Percentiles rank a stretch among this genome's conserved stretches.
These are phyloP conservation scores for Aplysia californica DNA, from an alignment of 1,140 invertebrate genomes.

Conservation along the genomic window DNA sequence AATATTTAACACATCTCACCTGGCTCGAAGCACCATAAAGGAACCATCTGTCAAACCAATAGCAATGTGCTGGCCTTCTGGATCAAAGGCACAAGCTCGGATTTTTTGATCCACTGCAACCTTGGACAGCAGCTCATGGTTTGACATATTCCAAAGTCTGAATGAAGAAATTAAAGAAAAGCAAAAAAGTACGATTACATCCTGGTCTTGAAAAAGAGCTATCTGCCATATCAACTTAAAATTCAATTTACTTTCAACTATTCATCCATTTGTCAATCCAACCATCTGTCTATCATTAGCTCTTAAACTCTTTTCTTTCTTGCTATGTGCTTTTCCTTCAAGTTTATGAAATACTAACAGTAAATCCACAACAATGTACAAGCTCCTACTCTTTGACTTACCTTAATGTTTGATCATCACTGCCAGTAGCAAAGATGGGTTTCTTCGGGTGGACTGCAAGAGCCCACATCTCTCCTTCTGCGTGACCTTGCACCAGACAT, in stretches of 20 bases:
- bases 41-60: slow-evolving; percentile 65
- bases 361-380: no score
- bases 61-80: slow-evolving; percentile 63
- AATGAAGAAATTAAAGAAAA: slow-evolving; percentile 38
- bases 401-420: slow-evolving; percentile 68
- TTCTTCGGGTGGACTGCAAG: slow-evolving; percentile 65
- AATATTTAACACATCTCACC: no score
- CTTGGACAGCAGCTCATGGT: slow-evolving; percentile 59
- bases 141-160: slow-evolving; percentile 64
- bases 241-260: no score
- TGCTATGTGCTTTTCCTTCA: no score
- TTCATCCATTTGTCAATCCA: no score
- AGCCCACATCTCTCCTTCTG: slow-evolving; percentile 67
- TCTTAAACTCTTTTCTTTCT: no score
- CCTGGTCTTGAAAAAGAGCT: no score
- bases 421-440: slow-evolving; percentile 67
- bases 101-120: slow-evolving; percentile 62
- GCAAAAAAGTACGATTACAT: no score
- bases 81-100: slow-evolving; percentile 65
- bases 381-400: no score
- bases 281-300: no score
- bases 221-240: no score
- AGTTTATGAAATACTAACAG: no score
- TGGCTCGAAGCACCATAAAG: slow-evolving; percentile 61
- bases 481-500: slow-evolving; percentile 65